Evolutionary conservation across 2,113 vertebrate species (phyloP).

Genomic region (Nothocercus julius): DNA sequence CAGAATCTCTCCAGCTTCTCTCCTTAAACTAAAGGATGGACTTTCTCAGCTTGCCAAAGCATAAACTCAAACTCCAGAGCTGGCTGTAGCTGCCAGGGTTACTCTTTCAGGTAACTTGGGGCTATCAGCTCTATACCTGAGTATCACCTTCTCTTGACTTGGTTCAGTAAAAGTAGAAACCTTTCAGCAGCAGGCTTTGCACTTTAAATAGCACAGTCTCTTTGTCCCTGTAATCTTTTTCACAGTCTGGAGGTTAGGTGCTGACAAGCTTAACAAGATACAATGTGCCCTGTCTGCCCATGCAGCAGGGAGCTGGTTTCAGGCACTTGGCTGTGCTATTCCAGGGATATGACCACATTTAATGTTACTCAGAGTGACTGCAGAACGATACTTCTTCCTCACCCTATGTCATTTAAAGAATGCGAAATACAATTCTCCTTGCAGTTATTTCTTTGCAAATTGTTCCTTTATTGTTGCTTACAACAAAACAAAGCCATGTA

Average conservation of each 20-base stretch:
- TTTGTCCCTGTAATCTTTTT: not conserved
- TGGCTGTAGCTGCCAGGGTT: not conserved
- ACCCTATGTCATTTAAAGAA: not conserved
- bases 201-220: not conserved
- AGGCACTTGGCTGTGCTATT: not conserved
- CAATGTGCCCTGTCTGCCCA: not conserved
- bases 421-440: not conserved
- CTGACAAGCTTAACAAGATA: not conserved
- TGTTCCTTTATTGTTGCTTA: not conserved
- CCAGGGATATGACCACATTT: not conserved
- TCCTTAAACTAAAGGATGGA: not conserved
- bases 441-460: not conserved
- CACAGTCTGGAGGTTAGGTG: not conserved
- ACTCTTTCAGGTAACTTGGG: not conserved
- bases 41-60: not conserved
- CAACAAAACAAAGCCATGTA: constrained; percentile 4
- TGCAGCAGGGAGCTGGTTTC: not conserved
- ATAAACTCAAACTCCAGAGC: not conserved
- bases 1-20: not conserved
- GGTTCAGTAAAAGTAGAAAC: not conserved
- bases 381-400: not conserved
- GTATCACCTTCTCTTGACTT: not conserved
- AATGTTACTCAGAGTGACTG: fast-evolving
- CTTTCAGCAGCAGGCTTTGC: not conserved
- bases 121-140: not conserved